These are phyloP conservation scores for Rosalia funebris DNA, from an alignment of 2,888 invertebrate species.

Conservation along the genomic window DNA sequence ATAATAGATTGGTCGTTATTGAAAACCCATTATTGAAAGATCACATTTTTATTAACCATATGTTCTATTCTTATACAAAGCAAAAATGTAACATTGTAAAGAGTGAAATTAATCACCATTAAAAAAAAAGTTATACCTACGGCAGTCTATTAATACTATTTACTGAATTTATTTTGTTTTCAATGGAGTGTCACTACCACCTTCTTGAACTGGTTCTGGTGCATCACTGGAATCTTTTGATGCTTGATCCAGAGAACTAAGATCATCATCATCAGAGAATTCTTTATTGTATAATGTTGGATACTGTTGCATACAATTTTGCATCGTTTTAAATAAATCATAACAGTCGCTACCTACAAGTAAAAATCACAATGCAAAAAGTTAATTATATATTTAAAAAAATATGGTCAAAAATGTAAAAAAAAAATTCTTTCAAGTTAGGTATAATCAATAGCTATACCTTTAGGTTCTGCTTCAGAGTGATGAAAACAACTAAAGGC, in stretches of 20 bases:
- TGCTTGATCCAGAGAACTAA: slow-evolving; percentile 17
- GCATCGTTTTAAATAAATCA: slow-evolving; percentile 90
- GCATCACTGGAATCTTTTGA: slow-evolving; percentile 3
- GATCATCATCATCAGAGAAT: slow-evolving; percentile 71
- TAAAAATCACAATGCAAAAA: slow-evolving; percentile 13
- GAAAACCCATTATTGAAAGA: too few species aligned
- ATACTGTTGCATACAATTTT: slow-evolving; percentile 87
- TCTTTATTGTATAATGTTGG: slow-evolving; percentile 86
- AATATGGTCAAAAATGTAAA: neutral
- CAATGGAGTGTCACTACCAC: neutral
- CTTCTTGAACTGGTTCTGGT: neutral
- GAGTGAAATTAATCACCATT: neutral
- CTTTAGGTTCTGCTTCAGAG: slow-evolving; percentile 89
- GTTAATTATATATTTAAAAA: neutral
- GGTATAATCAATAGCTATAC: slow-evolving; percentile 62
- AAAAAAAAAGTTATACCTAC: slow-evolving; percentile 13
- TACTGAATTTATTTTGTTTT: slow-evolving; percentile 1
- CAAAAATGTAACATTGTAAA: too few species aligned
- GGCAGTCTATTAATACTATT: neutral
- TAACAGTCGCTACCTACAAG: slow-evolving; percentile 80
- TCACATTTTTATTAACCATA: neutral
- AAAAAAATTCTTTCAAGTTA: neutral
- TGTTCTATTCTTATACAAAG: neutral
- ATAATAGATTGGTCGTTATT: too few species aligned
- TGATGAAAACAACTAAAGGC: slow-evolving; percentile 97